Percentiles rank a stretch among this genome's conserved stretches.
Evolutionary conservation across 1,140 invertebrate species (phyloP).

Genomic region (Limonius californicus): DNA sequence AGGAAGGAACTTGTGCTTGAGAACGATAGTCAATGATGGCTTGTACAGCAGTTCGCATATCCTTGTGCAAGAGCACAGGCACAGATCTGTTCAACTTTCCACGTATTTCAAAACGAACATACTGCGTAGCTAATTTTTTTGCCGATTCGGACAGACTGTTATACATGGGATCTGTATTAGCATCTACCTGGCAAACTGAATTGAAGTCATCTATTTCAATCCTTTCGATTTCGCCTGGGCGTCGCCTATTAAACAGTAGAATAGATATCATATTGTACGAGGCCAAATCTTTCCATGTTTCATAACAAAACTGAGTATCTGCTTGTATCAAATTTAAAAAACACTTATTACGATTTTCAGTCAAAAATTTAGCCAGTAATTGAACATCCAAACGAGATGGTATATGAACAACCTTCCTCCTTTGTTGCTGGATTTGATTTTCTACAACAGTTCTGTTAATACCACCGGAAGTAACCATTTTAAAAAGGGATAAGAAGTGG

Average conservation of each 20-base stretch:
- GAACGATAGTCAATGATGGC: not conserved
- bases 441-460: conserved; percentile 20
- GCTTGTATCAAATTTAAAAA: too few species aligned
- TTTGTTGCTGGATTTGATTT: too few species aligned
- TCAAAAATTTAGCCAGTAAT: too few species aligned
- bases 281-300: not conserved
- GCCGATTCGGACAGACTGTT: too few species aligned
- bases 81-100: not conserved
- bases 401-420: too few species aligned
- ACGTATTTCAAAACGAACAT: not conserved
- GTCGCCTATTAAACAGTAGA: not conserved
- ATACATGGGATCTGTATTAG: too few species aligned
- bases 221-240: not conserved
- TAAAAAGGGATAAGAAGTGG: not conserved
- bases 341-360: too few species aligned
- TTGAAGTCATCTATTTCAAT: not conserved
- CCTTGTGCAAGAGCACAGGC: not conserved
- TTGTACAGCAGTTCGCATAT: not conserved
- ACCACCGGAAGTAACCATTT: not conserved
- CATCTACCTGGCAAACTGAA: too few species aligned
- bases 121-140: too few species aligned
- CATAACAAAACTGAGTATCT: too few species aligned
- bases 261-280: not conserved
- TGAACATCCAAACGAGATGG: too few species aligned
- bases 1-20: not conserved